A percentile compares a stretch with the other conserved stretches of the same genome.
Conservation (phyloP, 2,797 vertebrate genomes). For the Enteromius mattozi region DNA sequence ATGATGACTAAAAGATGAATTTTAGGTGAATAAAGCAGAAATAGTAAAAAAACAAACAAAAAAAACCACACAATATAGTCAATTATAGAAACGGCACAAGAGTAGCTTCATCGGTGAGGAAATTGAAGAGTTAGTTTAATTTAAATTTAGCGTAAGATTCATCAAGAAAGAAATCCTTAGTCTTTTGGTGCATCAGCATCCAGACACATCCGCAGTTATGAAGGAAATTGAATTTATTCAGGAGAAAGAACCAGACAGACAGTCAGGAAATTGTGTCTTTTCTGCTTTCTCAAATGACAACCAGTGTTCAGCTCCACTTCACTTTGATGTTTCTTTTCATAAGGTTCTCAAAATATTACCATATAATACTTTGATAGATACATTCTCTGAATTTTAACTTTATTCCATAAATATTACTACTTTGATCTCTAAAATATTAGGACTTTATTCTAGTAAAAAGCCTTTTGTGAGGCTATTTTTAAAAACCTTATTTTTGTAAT, state of each 20-base stretch:
- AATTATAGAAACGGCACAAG: not conserved
- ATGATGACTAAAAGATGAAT: not conserved
- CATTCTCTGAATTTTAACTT: not conserved
- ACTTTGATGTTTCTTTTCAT: not conserved
- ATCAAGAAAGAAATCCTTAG: not conserved
- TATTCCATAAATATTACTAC: not conserved
- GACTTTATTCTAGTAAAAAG: not conserved
- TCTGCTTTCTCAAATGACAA: not conserved
- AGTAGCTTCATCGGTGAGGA: not conserved
- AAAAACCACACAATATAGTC: not conserved
- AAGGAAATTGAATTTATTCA: slow-evolving; percentile 27
- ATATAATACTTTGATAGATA: not conserved
- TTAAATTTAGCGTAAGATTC: not conserved
- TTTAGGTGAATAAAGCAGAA: not conserved
- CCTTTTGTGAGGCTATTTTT: not conserved
- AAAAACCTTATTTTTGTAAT: not conserved
- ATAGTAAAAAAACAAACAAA: not conserved
- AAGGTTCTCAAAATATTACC: not conserved
- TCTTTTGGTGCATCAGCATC: not conserved
- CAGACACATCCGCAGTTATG: not conserved
- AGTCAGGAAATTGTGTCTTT: slow-evolving; percentile 6
- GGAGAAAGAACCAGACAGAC: not conserved
- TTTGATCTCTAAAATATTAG: not conserved
- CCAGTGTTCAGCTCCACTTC: not conserved
- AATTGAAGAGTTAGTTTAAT: not conserved